Percentiles rank a stretch among this genome's conserved stretches.
phyloP scores from a whole-genome alignment of 35 echinoderm and acorn worm species.

The Ptychodera flava region DNA sequence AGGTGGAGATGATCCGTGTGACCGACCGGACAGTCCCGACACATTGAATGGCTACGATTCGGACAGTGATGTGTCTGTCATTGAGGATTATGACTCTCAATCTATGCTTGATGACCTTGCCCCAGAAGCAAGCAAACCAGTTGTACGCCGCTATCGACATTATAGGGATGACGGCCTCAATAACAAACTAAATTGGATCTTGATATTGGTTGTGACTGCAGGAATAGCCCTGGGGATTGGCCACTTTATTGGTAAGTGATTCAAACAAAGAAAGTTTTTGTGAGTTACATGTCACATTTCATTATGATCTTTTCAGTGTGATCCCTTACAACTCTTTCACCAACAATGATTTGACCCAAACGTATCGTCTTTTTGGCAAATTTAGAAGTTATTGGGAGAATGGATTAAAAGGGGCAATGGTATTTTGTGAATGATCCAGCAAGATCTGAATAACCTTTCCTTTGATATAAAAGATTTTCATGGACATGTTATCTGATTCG shows the following conservation, averaged over 20 bases:
- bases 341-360: too few species aligned
- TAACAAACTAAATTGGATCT: conserved; percentile 47
- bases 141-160: conserved; percentile 62
- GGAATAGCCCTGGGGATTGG: conserved; percentile 69
- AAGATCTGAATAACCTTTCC: too few species aligned
- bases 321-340: too few species aligned
- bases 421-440: too few species aligned
- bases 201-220: conserved; percentile 49
- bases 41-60: neutral
- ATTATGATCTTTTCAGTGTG: too few species aligned
- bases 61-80: neutral
- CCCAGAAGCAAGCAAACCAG: conserved; percentile 11
- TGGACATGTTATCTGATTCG: neutral
- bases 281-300: too few species aligned
- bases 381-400: too few species aligned
- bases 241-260: conserved; percentile 90
- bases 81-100: neutral
- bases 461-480: too few species aligned
- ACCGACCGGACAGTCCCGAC: neutral
- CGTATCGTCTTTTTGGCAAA: too few species aligned
- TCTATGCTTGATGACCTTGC: too few species aligned
- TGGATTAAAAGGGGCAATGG: too few species aligned
- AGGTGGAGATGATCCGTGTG: neutral
- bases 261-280: too few species aligned
- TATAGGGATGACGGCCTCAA: conserved; percentile 63